phyloP scores from a whole-genome alignment of 2,797 vertebrate species.

The Discoglossus pictus region DNA sequence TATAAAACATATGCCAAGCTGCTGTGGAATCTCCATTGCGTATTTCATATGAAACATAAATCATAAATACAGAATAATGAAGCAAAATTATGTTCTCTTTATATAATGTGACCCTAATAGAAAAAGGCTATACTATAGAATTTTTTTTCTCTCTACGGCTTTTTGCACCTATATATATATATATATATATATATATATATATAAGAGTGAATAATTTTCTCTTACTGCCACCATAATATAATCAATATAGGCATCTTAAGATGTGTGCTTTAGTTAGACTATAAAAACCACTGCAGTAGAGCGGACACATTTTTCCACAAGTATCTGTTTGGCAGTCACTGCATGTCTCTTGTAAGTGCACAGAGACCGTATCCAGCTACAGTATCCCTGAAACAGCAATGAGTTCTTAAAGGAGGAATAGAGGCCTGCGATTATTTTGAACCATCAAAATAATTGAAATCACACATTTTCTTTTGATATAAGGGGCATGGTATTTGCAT shows the following conservation, averaged over 20 bases:
- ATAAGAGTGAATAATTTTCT: slow-evolving; percentile 12
- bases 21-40: too few species aligned
- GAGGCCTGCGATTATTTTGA: slow-evolving; percentile 6
- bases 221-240: slow-evolving; percentile 11
- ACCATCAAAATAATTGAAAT: slow-evolving; percentile 25
- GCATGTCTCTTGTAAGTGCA: slow-evolving; percentile 15
- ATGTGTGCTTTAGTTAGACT: slow-evolving; percentile 1
- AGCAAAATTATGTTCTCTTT: too few species aligned
- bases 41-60: too few species aligned
- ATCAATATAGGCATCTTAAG: slow-evolving; percentile 21
- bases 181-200: too few species aligned
- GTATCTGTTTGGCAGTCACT: slow-evolving; percentile 17
- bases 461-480: slow-evolving; percentile 27
- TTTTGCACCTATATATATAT: background rate
- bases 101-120: too few species aligned
- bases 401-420: background rate
- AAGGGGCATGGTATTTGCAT: slow-evolving; percentile 1
- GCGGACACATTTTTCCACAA: background rate
- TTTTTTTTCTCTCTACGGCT: slow-evolving; percentile 10
- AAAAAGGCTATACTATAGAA: too few species aligned
- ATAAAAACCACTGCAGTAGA: slow-evolving; percentile 6
- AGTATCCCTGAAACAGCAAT: background rate
- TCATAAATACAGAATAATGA: too few species aligned
- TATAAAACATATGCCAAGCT: too few species aligned
- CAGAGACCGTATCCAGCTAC: background rate